Percentiles rank a stretch among this genome's conserved stretches.
Conservation (phyloP, 2,888 invertebrate genomes). For the Xestia rhomboidea region DNA sequence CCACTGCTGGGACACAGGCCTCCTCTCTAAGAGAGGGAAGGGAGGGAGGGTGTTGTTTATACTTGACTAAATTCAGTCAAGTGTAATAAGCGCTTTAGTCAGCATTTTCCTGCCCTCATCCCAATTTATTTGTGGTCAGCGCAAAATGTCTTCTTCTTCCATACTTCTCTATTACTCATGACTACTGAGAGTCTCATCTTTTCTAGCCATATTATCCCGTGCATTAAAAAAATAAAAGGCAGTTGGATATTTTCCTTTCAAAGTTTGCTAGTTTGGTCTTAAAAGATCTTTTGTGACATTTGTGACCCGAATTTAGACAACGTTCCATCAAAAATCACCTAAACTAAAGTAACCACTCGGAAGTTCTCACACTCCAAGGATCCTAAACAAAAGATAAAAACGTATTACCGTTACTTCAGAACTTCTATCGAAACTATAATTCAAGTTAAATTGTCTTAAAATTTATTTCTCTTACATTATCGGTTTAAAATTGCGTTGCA, state of each 20-base stretch:
- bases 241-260: background rate
- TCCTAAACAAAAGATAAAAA: slow-evolving; percentile 12
- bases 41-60: too few species aligned
- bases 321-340: background rate
- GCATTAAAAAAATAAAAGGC: background rate
- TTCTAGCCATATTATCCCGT: too few species aligned
- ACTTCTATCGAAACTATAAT: background rate
- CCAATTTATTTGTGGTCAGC: too few species aligned
- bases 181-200: too few species aligned
- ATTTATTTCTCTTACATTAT: slow-evolving; percentile 20
- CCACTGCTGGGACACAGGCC: too few species aligned
- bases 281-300: background rate
- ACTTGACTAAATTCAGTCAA: too few species aligned
- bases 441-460: slow-evolving; percentile 13
- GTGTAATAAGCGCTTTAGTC: too few species aligned
- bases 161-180: too few species aligned
- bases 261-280: background rate
- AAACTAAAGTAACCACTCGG: background rate
- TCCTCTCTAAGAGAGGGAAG: too few species aligned
- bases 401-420: background rate
- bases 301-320: background rate
- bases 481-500: slow-evolving; percentile 46
- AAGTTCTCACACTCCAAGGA: background rate
- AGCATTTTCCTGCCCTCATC: too few species aligned
- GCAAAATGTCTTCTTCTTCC: too few species aligned